phyloP scores from a whole-genome alignment of 2,797 vertebrate species.

The Enteromius argenteus region DNA sequence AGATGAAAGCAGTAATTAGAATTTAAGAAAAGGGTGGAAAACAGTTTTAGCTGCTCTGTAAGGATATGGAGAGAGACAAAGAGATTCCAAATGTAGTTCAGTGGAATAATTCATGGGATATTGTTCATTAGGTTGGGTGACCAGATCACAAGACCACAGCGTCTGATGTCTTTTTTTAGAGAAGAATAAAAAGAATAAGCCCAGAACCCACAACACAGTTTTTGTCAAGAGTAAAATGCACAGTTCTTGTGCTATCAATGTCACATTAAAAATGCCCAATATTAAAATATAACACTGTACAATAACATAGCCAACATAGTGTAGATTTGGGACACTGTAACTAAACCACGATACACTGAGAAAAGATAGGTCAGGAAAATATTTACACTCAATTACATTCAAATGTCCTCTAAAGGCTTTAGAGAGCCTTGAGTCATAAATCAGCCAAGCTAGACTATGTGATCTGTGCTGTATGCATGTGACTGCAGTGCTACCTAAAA shows the following conservation, averaged over 20 bases:
- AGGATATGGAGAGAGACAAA: background rate
- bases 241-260: background rate
- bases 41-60: background rate
- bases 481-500: background rate
- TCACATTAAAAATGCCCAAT: background rate
- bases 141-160: slow-evolving; percentile 23
- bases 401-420: background rate
- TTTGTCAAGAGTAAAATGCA: background rate
- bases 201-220: background rate
- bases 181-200: background rate
- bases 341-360: background rate
- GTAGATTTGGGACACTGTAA: slow-evolving; percentile 11
- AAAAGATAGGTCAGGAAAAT: slow-evolving; percentile 3
- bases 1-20: background rate
- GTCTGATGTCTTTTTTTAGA: slow-evolving; percentile 23
- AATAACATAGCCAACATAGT: background rate
- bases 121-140: slow-evolving; percentile 11
- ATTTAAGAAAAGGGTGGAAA: background rate
- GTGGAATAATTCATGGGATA: slow-evolving; percentile 24
- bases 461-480: background rate
- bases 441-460: background rate
- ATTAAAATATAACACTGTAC: background rate
- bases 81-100: background rate
- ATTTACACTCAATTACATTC: background rate
- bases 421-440: background rate